A percentile compares a stretch with the other conserved stretches of the same genome.
Evolutionary conservation across 2,888 invertebrate species (phyloP).

Genomic region (Aleiodes leptofemur): DNA sequence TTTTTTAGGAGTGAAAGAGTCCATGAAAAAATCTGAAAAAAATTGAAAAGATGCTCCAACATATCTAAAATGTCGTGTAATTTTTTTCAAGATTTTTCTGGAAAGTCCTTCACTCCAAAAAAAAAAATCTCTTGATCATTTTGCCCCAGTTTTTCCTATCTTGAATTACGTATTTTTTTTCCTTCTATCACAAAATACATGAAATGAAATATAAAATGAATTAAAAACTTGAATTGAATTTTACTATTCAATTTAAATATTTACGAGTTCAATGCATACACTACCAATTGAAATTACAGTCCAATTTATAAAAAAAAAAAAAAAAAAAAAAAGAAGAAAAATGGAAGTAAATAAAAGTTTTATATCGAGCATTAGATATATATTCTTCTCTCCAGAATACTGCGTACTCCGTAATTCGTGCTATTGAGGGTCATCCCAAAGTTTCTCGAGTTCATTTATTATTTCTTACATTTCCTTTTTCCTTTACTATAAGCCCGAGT

Average conservation of each 20-base stretch:
- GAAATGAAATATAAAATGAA: neutral
- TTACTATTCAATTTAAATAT: neutral
- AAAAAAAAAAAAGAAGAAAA: neutral
- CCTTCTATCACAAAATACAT: neutral
- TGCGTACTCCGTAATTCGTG: neutral
- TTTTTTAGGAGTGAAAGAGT: no score
- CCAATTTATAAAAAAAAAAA: neutral
- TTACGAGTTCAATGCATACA: neutral
- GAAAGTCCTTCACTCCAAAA: no score
- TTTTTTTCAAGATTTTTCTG: no score
- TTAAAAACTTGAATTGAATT: conserved; percentile 19
- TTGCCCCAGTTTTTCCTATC: no score
- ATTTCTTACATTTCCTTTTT: no score
- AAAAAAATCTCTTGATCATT: no score
- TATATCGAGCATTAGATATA: neutral
- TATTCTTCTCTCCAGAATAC: neutral
- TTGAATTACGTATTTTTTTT: neutral
- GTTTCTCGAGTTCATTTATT: neutral
- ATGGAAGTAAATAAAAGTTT: neutral
- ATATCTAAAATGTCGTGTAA: no score
- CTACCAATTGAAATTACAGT: neutral
- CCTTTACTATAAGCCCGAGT: no score
- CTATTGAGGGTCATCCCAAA: neutral
- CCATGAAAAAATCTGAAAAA: no score
- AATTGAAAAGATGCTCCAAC: no score